Base-by-base conservation (phyloP, 2,797 vertebrate species). In the Austrolebias charrua region DNA sequence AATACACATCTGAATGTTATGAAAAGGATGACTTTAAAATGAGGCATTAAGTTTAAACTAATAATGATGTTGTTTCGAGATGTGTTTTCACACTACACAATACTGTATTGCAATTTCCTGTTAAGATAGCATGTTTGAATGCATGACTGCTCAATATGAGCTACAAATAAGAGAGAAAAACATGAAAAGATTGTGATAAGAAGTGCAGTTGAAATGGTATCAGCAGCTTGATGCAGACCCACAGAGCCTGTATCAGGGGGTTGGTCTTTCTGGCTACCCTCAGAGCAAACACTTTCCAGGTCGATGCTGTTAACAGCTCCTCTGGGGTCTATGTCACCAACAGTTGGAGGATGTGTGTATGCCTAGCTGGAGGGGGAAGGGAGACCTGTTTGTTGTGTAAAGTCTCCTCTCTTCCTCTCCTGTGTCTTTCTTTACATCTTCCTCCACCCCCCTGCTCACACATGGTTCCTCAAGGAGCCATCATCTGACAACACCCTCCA, bases 401-500 rank as follows among this genome's bases (percentile, higher is more conserved):
- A 86, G 75, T 71, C 79, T 88, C 69, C 71, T 85, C 81, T 84
- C 79, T 82, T 85, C 73, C 71, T 73, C 79, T 81, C 73, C 66
- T 79, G 63, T 69, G 56, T 81, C 71, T 83, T 82, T 87, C 83
- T 86, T 86, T 76, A 79, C 74, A 74, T 81, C 79, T 82, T 82
- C 77, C 83, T 79, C 76, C 86, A 79, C 67, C 80, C 50, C 71
- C 71, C 79, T 79, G 75, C 84, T 86, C 74, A 82, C 86, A 88
- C 89, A 86, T 82, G 80, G 83, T 78, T 87, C 88, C 86, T 89
- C 55, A 55, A 87, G 88, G 85, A 90, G 78, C 85, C 72, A 87
- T 89, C 88, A 88, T 89, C 84, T 90, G 88, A 90, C 87, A 87
- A 90, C 88, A 88, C 86, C 82, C 80, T 73, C 79, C 83, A 73